Evolutionary conservation across 37 sponge, comb jelly and placozoan genomes (phyloP).

Genomic region (Corticium candelabrum): DNA sequence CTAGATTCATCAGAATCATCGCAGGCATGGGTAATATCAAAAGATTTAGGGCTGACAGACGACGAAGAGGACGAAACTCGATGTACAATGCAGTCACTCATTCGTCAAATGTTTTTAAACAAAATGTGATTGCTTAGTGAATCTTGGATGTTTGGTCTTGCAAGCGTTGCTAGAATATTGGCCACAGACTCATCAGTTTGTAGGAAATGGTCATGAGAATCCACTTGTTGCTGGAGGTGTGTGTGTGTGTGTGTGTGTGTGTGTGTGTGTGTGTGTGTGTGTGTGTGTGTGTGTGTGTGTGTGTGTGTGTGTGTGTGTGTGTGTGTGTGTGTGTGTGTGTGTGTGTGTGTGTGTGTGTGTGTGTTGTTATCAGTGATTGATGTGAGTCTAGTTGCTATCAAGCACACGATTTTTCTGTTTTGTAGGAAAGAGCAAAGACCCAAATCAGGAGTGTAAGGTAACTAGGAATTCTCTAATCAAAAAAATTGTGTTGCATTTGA

Average conservation of each 20-base stretch:
- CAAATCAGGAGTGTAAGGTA: too few species aligned
- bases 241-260: not conserved
- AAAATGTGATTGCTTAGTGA: too few species aligned
- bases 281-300: not conserved
- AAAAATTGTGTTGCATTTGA: too few species aligned
- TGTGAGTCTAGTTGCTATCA: too few species aligned
- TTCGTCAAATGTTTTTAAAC: not conserved
- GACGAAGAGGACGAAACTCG: not conserved
- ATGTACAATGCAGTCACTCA: not conserved
- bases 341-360: too few species aligned
- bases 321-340: not conserved
- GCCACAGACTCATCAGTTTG: not conserved
- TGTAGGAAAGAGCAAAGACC: too few species aligned
- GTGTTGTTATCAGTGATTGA: not conserved
- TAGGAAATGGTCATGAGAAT: too few species aligned
- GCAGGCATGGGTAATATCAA: not conserved
- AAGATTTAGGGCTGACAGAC: not conserved
- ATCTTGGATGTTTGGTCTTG: not conserved
- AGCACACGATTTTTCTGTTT: too few species aligned
- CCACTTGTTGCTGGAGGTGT: too few species aligned
- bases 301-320: not conserved
- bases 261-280: not conserved
- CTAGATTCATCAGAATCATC: not conserved
- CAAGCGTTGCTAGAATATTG: not conserved
- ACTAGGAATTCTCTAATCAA: too few species aligned